phyloP scores from a whole-genome alignment of 2,888 invertebrate genomes.

The Antheraea assamensis region DNA sequence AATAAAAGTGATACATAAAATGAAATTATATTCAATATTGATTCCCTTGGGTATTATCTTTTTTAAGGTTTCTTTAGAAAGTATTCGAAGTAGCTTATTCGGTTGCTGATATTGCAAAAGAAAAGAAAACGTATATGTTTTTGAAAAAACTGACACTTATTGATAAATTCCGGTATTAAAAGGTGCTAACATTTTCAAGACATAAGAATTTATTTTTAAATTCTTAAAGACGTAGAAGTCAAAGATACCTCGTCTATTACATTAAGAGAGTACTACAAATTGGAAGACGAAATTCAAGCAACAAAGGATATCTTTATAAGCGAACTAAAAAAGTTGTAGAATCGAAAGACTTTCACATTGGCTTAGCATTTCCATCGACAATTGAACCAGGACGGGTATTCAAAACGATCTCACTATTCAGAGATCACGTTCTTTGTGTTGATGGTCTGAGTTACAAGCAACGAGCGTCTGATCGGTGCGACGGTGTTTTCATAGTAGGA shows the following conservation, averaged over 20 bases:
- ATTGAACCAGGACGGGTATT: slow-evolving; percentile 75
- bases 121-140: too few species aligned
- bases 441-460: slow-evolving; percentile 34
- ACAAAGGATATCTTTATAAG: slow-evolving; percentile 20
- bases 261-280: neutral
- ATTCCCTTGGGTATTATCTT: too few species aligned
- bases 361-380: slow-evolving; percentile 69
- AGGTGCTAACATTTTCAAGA: neutral
- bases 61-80: too few species aligned
- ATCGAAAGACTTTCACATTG: slow-evolving; percentile 59
- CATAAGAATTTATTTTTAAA: neutral
- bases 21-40: too few species aligned
- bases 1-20: too few species aligned
- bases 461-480: neutral
- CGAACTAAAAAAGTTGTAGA: slow-evolving; percentile 28
- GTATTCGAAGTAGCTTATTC: too few species aligned
- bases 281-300: slow-evolving; percentile 15
- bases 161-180: too few species aligned
- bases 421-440: slow-evolving; percentile 63
- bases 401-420: slow-evolving; percentile 74
- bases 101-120: too few species aligned
- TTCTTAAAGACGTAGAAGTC: neutral
- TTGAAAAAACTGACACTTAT: too few species aligned
- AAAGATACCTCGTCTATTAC: neutral
- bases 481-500: too few species aligned